These are phyloP conservation scores for Acrobeloides nanus DNA, from an alignment of 2,888 invertebrate genomes.

Conservation along the genomic window DNA sequence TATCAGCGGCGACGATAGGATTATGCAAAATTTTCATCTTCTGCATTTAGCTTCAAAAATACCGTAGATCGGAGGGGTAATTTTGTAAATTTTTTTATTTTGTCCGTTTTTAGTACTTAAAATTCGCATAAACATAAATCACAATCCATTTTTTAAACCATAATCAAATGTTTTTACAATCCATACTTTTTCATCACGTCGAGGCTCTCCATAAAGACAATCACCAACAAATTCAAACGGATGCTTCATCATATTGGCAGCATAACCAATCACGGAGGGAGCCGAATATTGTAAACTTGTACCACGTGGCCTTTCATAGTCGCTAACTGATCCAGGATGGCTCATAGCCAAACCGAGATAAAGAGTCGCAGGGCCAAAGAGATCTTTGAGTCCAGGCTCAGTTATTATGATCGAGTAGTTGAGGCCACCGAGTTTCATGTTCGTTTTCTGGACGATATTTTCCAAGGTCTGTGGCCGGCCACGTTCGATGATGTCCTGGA, in stretches of 20 bases:
- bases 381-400: constrained; percentile 4
- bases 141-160: no score
- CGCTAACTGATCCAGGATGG: constrained; percentile 25
- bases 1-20: no score
- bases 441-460: constrained; percentile 39
- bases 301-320: neutral
- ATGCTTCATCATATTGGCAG: constrained; percentile 23
- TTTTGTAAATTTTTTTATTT: no score
- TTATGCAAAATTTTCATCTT: no score
- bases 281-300: neutral
- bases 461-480: constrained; percentile 28
- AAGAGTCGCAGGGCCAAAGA: no score
- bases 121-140: no score
- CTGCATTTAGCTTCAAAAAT: no score
- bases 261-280: constrained; percentile 12
- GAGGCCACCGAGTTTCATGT: constrained; percentile 37
- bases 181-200: constrained; percentile 26
- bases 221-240: constrained; percentile 30
- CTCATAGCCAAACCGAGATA: constrained; percentile 28
- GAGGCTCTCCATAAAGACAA: constrained; percentile 21
- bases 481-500: constrained; percentile 13
- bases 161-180: no score
- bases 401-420: constrained; percentile 25
- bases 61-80: no score
- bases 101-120: no score